Base-by-base conservation (phyloP, 2,797 vertebrate genomes). In the Nannoperca obscura region DNA sequence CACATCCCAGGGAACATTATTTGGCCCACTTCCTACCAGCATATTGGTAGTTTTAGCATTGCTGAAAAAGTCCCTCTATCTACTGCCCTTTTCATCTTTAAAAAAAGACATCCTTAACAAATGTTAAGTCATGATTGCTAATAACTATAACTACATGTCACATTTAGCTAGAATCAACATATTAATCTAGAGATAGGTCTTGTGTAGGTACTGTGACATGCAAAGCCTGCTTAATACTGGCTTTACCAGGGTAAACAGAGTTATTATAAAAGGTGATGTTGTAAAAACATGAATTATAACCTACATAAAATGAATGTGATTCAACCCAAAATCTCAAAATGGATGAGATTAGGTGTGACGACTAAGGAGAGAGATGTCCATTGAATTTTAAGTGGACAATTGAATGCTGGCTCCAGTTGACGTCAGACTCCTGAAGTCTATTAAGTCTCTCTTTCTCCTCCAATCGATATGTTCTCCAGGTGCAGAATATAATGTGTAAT, bases 401-500 rank as follows among this genome's bases (percentile, higher is more conserved):
- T 72, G 74, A 73, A 68, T 70, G 65, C 47, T 70, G 57, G 46
- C 74, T 46, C 10, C 0, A 2, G 13, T 36, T 80, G 61, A 83
- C 63, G 19, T 88, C 67, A 90, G 14, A 72, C 50, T 78, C 49
- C 58, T 70, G 3, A 2, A 74, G 65, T 85, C 75, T 73, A 66
- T 86, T 76, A 83, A 73, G 32, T 71, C 42, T 76, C 62, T 54
- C 55, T 24, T 54, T 58, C 47, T 77, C 58, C 58, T 50, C 27
- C 46, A 55, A 77, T 82, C 80, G 6, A 84, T 88, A 73, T 61
- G 59, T 86, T 84, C 79, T 76, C 46, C 70, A 90, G 80, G 83
- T 88, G 82, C 76, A 72, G 81, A 73, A 85, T 80, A 72, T 84
- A 73, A 88, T 84, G 81, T 83, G 71, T 77, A 82, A 88, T 88